These are phyloP conservation scores for Picathartes gymnocephalus DNA, from an alignment of 2,113 vertebrate genomes.

Conservation along the genomic window DNA sequence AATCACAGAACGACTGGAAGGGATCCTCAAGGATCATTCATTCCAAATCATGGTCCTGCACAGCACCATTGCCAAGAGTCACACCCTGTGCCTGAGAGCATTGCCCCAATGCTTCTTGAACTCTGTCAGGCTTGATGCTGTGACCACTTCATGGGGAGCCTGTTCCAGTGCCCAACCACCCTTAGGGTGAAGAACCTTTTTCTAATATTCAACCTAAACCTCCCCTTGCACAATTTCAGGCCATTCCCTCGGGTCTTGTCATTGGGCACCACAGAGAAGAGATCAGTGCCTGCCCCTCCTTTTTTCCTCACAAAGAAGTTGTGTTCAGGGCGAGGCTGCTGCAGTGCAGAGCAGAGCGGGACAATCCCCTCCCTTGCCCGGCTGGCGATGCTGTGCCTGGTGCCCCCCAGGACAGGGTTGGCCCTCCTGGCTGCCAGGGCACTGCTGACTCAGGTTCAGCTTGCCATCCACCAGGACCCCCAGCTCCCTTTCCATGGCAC, in stretches of 20 bases:
- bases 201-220: neutral
- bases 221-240: neutral
- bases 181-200: neutral
- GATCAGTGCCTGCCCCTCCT: neutral
- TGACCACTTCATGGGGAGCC: neutral
- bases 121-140: neutral
- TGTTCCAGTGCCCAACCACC: neutral
- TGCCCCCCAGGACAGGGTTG: neutral
- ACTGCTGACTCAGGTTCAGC: neutral
- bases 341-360: fast-evolving
- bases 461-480: fast-evolving
- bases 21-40: neutral
- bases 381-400: neutral
- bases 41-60: neutral
- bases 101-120: neutral
- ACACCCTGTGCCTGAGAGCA: neutral
- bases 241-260: neutral
- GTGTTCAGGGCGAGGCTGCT: too few relatives aligned
- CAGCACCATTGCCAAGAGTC: neutral
- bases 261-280: neutral
- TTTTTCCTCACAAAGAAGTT: neutral
- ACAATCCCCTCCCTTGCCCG: fast-evolving
- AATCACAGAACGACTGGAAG: neutral
- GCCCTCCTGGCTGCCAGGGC: neutral
- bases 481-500: neutral